Conservation (phyloP, 2,113 vertebrate genomes). For the Macroglossus sobrinus region DNA sequence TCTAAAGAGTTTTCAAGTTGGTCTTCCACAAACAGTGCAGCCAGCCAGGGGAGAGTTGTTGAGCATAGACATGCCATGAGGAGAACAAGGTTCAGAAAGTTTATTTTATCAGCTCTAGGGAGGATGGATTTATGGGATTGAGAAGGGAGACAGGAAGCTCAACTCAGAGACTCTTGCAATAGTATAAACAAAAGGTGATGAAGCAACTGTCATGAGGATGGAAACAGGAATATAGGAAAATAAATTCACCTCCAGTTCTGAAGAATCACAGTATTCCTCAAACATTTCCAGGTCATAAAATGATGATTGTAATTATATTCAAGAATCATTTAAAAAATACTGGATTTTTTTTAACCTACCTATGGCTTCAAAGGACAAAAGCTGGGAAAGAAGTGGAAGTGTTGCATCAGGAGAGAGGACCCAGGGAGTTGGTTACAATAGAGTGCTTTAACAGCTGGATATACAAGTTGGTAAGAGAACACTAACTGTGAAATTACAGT, state of each 20-base stretch:
- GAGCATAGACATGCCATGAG: not conserved
- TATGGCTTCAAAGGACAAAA: not conserved
- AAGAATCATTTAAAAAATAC: not conserved
- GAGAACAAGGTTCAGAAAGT: not conserved
- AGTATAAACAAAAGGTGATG: not conserved
- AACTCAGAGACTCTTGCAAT: not conserved
- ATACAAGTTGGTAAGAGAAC: not conserved
- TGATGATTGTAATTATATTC: not conserved
- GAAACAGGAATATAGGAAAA: not conserved
- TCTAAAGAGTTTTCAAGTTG: not conserved
- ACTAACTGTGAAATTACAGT: slow-evolving; percentile 24
- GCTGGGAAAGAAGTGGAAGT: not conserved
- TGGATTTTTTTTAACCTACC: not conserved
- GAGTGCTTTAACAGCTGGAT: not conserved
- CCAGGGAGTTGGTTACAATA: not conserved
- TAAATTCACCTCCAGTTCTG: not conserved
- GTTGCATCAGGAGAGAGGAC: not conserved
- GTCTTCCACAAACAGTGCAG: not conserved
- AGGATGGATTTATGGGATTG: not conserved
- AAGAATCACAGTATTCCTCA: not conserved
- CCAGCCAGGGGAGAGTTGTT: not conserved
- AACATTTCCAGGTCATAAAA: not conserved
- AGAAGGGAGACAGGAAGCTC: not conserved
- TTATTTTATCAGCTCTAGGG: not conserved
- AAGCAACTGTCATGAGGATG: not conserved